These are phyloP conservation scores for Unio pictorum DNA, from an alignment of 2,888 invertebrate genomes.

Conservation along the genomic window DNA sequence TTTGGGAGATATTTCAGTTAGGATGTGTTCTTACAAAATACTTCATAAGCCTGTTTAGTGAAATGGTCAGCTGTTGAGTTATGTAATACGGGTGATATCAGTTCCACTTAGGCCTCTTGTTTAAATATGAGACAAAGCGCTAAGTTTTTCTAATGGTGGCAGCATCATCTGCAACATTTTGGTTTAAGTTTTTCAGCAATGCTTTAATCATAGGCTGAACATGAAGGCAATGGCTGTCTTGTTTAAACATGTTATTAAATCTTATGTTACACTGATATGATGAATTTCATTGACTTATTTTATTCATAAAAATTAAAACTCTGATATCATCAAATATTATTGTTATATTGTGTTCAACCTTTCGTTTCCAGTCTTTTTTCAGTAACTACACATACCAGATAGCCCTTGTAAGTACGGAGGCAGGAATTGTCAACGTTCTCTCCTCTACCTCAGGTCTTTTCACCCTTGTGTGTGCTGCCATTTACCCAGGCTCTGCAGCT, in stretches of 20 bases:
- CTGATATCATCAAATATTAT: background rate
- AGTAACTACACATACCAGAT: constrained; percentile 94
- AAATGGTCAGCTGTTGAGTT: too few species aligned
- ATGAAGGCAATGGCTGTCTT: background rate
- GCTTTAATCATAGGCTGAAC: background rate
- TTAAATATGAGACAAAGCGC: too few species aligned
- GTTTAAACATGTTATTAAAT: background rate
- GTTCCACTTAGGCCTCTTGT: too few species aligned
- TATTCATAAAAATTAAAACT: background rate
- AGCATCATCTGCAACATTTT: background rate
- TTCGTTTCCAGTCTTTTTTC: constrained; percentile 87
- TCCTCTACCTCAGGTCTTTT: constrained; percentile 92
- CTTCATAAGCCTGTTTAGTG: too few species aligned
- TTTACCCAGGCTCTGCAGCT: constrained; percentile 85
- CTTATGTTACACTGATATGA: background rate
- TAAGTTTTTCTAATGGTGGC: background rate
- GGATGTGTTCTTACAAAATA: too few species aligned
- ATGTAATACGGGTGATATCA: too few species aligned
- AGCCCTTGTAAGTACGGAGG: constrained; percentile 86
- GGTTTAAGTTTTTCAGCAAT: background rate
- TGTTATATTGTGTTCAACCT: constrained; percentile 14
- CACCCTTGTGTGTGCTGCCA: constrained; percentile 87
- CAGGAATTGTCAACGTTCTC: constrained; percentile 89
- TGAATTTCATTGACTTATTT: background rate
- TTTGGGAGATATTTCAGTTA: too few species aligned